Evolutionary conservation across 2,113 vertebrate species (phyloP).

Genomic region (Muntiacus muntjak): DNA sequence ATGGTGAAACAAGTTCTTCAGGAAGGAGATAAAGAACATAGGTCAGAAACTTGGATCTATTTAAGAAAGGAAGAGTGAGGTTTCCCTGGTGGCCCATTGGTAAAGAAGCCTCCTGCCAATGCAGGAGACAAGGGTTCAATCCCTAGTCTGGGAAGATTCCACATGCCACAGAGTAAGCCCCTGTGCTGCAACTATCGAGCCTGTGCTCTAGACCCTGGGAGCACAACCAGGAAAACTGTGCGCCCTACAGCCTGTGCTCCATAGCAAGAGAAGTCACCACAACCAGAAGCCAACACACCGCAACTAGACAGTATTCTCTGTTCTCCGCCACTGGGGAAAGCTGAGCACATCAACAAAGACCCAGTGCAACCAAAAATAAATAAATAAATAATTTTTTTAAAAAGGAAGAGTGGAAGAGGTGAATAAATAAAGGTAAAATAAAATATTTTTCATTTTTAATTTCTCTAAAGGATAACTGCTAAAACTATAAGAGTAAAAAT

Average conservation of each 20-base stretch:
- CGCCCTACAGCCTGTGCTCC: background rate
- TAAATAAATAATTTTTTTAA: background rate
- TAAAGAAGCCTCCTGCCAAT: background rate
- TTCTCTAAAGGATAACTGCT: background rate
- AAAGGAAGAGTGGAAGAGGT: background rate
- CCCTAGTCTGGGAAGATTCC: background rate
- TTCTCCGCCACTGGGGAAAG: background rate
- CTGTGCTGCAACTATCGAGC: background rate
- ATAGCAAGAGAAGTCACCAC: background rate
- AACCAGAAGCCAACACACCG: background rate
- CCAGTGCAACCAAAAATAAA: background rate
- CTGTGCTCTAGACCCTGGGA: too few species aligned
- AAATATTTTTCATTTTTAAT: background rate
- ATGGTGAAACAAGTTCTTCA: background rate
- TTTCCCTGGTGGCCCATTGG: background rate
- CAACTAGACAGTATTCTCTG: background rate
- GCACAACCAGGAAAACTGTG: too few species aligned
- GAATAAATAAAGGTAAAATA: background rate
- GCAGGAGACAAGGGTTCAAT: background rate
- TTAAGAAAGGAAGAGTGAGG: background rate
- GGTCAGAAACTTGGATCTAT: background rate
- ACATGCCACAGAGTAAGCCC: background rate
- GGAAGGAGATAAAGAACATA: background rate
- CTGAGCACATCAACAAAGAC: background rate
- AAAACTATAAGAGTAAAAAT: background rate